A percentile compares a stretch with the other conserved stretches of the same genome.
Conservation (phyloP, 1,140 invertebrate genomes). For the Holotrichia oblita region DNA sequence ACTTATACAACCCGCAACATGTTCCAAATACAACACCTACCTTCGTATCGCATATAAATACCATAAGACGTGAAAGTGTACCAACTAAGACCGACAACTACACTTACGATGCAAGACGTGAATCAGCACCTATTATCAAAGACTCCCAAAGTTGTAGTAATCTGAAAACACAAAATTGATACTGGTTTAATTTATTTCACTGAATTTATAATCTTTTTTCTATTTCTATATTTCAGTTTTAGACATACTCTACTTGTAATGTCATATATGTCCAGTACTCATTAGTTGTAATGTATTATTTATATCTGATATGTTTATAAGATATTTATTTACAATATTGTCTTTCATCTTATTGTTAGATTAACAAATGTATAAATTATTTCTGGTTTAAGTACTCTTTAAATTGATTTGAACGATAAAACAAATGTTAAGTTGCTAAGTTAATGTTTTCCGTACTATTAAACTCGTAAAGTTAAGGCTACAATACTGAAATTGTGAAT, state of each 20-base stretch:
- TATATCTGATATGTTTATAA: background rate
- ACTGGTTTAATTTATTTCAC: conserved; percentile 38
- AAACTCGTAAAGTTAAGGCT: too few species aligned
- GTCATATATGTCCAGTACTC: background rate
- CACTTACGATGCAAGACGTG: conserved; percentile 51
- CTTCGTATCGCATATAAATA: conserved; percentile 58
- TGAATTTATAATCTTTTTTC: background rate
- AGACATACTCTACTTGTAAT: background rate
- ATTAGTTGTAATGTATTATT: background rate
- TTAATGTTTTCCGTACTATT: too few species aligned
- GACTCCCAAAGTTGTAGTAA: conserved; percentile 60
- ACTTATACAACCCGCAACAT: conserved; percentile 50
- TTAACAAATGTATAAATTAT: too few species aligned
- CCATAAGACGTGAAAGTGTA: conserved; percentile 55
- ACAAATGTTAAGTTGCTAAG: too few species aligned
- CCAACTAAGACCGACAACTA: conserved; percentile 50
- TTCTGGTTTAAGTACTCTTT: too few species aligned
- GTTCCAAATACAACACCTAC: conserved; percentile 50
- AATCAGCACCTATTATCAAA: conserved; percentile 56
- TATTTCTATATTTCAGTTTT: background rate
- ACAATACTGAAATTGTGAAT: too few species aligned
- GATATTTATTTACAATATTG: background rate
- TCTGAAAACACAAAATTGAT: conserved; percentile 57
- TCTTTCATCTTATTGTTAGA: background rate
- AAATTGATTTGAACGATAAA: too few species aligned